Evolutionary conservation across 1,140 invertebrate species (phyloP).

Genomic region (Drosophila grimshawi): DNA sequence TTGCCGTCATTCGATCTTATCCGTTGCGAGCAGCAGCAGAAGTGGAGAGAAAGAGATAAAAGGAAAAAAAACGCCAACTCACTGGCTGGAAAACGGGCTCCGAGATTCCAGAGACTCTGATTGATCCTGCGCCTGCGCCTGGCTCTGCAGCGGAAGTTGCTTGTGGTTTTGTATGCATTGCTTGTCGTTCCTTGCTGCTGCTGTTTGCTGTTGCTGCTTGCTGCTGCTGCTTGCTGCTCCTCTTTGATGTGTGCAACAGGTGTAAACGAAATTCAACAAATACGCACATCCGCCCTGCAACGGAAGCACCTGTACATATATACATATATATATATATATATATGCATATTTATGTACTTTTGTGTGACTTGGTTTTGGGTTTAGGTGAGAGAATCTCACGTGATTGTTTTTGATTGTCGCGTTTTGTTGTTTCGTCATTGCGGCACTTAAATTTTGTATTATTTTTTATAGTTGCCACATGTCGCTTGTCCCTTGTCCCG

Average conservation of each 20-base stretch:
- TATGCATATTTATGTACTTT: slow-evolving; percentile 4
- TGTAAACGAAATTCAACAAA: slow-evolving; percentile 76
- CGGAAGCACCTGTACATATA: slow-evolving; percentile 72
- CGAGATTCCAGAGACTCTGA: slow-evolving; percentile 22
- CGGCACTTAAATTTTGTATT: slow-evolving; percentile 54
- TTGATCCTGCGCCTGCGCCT: slow-evolving; percentile 57
- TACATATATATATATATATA: not conserved
- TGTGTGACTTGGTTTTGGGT: not conserved
- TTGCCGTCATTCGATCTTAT: slow-evolving; percentile 41
- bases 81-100: slow-evolving; percentile 54
- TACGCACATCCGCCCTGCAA: slow-evolving; percentile 69
- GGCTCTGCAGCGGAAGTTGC: slow-evolving; percentile 65
- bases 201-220: slow-evolving; percentile 13
- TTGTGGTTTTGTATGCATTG: slow-evolving; percentile 71
- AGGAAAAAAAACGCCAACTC: slow-evolving; percentile 55
- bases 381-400: slow-evolving; percentile 33
- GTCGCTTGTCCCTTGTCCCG: slow-evolving; percentile 14
- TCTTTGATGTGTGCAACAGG: slow-evolving; percentile 69
- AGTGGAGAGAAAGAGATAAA: not conserved
- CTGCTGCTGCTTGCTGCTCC: slow-evolving; percentile 29
- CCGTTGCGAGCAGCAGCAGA: slow-evolving; percentile 11
- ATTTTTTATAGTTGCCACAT: slow-evolving; percentile 3
- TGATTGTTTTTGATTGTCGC: slow-evolving; percentile 53
- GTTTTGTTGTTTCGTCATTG: slow-evolving; percentile 26
- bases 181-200: slow-evolving; percentile 31